Conservation (phyloP, 2,113 vertebrate species). For the Carettochelys insculpta region DNA sequence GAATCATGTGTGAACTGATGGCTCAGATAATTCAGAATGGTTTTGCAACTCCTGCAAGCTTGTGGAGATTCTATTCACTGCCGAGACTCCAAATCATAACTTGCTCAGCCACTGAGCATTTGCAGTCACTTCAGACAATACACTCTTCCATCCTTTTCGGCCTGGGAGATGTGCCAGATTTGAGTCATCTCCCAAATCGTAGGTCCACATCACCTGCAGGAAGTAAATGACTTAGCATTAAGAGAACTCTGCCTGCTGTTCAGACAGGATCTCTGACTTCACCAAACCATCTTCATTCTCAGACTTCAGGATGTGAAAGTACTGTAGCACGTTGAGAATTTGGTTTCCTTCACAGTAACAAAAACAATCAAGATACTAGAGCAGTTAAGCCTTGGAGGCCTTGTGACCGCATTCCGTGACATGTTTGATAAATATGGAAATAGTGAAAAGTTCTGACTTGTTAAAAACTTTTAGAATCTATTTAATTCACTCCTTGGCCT, state of each 20-base stretch:
- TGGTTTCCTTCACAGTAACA: constrained; percentile 57
- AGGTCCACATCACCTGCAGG: constrained; percentile 9
- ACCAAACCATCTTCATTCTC: background rate
- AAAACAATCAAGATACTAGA: constrained; percentile 38
- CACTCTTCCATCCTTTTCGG: background rate
- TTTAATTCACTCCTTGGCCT: constrained; percentile 49
- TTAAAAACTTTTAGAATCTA: constrained; percentile 60
- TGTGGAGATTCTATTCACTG: background rate
- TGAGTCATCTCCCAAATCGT: constrained; percentile 20
- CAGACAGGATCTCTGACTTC: constrained; percentile 44
- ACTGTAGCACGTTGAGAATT: constrained; percentile 35
- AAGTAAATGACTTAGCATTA: constrained; percentile 13
- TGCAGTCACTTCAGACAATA: constrained; percentile 15
- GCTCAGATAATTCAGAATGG: background rate
- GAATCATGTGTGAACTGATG: background rate
- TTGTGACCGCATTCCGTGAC: constrained; percentile 61
- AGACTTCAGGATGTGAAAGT: constrained; percentile 43
- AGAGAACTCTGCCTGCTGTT: background rate
- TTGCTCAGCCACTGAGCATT: background rate
- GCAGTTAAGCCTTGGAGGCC: constrained; percentile 70
- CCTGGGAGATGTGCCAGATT: constrained; percentile 43
- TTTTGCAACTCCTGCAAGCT: background rate
- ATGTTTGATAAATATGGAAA: constrained; percentile 74
- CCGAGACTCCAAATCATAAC: background rate
- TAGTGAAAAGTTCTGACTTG: constrained; percentile 70